Evolutionary conservation across 92 coral and sea anemone species (phyloP), one percentile per base, ranked within the genome.

Genomic region (Zoanthus sansibaricus): DNA sequence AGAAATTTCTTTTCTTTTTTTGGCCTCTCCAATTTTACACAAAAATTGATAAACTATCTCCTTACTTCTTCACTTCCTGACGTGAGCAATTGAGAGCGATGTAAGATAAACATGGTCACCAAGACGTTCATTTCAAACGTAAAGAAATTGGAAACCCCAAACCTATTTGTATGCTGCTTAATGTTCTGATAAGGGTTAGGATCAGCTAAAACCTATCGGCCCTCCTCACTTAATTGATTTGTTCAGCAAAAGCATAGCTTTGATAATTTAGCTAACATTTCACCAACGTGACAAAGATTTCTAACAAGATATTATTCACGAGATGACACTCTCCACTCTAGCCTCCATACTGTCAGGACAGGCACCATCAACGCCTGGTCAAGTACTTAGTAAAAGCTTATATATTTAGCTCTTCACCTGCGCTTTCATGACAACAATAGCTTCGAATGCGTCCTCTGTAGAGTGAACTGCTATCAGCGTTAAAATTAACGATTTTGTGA

Each of bases 401-500:
- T 93, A 86, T 84, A 84, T 94, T 86, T 72, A 91, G 83, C 92
- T 91, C 90, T 91, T 94, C 97, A 94, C 97, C 97, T 95, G 98
- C 80, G 91, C 89, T 93, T 70, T 94, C 98, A 78, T 88, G 98
- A 95, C 98, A 95, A 91, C 94, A 95, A 92, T 88, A 89, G 91
- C 88, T 94, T 88, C 92, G 95, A 88, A 91, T 78, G 69, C 88
- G 96, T 72, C 91, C 90, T 88, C 96, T 94, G 73, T 87, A 91
- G 80, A 94, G 93, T 95, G 93, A 93, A 56, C 69, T 75, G 32
- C 74, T 70, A 77, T 54, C 59, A 77, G 72, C 79, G 76, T 49
- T 80, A 20, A 46, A 80, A 49, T 67, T 80, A 80, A 80, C 45
- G 85, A 80, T 80, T 67, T 80, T 80, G 75, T 46, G 85, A 80